Evolutionary conservation across 2,113 vertebrate species (phyloP).

Genomic region (Phyllostomus discolor): DNA sequence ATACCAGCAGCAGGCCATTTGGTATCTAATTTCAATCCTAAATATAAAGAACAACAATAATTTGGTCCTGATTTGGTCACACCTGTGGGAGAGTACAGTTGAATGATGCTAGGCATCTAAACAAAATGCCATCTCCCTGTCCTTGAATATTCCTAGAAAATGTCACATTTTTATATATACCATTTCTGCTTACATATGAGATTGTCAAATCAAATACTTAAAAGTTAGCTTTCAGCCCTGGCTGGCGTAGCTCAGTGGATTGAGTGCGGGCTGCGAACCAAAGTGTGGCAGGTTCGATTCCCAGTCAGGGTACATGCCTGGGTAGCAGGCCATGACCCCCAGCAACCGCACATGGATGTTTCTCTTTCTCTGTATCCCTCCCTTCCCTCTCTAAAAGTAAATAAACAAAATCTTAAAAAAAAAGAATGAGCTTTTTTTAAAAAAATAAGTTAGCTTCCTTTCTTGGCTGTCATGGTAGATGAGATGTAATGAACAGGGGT

Average conservation of each 20-base stretch:
- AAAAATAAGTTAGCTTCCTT: not conserved
- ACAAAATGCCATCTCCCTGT: not conserved
- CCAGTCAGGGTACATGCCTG: too few species aligned
- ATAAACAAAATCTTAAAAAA: too few species aligned
- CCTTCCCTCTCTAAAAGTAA: too few species aligned
- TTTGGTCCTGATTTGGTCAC: not conserved
- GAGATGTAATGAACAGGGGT: not conserved
- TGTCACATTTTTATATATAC: not conserved
- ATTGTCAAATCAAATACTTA: not conserved
- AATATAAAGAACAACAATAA: not conserved
- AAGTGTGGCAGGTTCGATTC: too few species aligned
- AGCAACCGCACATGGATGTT: too few species aligned
- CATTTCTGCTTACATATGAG: not conserved
- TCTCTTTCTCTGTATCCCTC: too few species aligned
- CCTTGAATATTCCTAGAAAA: not conserved
- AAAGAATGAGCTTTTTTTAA: too few species aligned
- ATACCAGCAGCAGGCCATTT: not conserved
- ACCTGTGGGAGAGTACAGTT: not conserved
- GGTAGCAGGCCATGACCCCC: too few species aligned
- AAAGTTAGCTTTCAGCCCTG: not conserved
- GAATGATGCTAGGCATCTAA: not conserved
- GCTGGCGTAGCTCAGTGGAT: too few species aligned
- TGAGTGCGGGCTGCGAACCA: too few species aligned
- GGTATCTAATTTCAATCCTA: not conserved
- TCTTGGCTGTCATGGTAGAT: not conserved